Evolutionary conservation across 2,888 invertebrate species (phyloP).

Genomic region (Acleris emargana): DNA sequence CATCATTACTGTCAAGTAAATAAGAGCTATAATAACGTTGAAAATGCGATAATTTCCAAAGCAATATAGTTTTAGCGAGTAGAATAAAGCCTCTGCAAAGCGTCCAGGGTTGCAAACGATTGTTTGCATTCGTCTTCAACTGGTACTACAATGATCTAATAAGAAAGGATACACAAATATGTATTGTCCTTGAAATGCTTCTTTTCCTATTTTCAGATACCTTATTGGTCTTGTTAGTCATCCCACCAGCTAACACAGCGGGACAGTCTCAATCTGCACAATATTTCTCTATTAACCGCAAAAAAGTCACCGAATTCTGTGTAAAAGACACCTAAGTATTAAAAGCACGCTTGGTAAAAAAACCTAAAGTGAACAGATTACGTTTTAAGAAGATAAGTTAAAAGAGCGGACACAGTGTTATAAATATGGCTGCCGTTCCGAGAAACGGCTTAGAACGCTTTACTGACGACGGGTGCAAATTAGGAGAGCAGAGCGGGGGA

Average conservation of each 20-base stretch:
- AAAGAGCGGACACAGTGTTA: conserved; percentile 30
- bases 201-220: no score
- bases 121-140: no score
- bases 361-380: conserved; percentile 27
- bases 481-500: neutral
- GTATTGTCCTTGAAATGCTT: no score
- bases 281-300: neutral
- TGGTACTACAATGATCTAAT: no score
- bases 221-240: neutral
- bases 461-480: neutral
- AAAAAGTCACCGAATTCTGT: neutral
- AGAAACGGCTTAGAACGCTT: conserved; percentile 21
- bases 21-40: no score
- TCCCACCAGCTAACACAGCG: neutral
- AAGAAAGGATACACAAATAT: no score
- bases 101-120: no score
- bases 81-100: no score
- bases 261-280: neutral
- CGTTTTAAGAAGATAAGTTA: conserved; percentile 30
- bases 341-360: neutral
- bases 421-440: conserved; percentile 31
- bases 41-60: no score
- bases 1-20: no score
- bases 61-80: no score
- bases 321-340: neutral